Evolutionary conservation across 1,140 invertebrate genomes (phyloP).

Genomic region (Sminthurinus signatus): DNA sequence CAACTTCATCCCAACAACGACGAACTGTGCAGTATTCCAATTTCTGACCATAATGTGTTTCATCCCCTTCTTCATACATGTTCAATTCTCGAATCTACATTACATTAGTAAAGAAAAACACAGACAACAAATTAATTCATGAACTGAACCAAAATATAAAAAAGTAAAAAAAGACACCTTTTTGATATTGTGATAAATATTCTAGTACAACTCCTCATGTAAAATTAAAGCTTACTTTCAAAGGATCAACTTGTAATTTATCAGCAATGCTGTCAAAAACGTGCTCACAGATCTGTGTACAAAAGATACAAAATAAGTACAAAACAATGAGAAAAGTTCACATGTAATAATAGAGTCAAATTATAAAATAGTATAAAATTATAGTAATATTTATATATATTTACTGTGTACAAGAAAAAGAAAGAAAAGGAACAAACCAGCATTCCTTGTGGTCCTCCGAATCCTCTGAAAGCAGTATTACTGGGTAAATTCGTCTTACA

Average conservation of each 20-base stretch:
- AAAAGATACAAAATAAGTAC: too few species aligned
- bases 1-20: slow-evolving; percentile 77
- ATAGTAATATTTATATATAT: too few species aligned
- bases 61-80: slow-evolving; percentile 71
- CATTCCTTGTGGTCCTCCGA: slow-evolving; percentile 86
- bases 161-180: background rate
- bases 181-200: background rate
- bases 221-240: slow-evolving; percentile 45
- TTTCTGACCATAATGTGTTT: slow-evolving; percentile 71
- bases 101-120: background rate
- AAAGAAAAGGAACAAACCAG: too few species aligned
- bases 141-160: too few species aligned
- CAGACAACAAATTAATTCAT: background rate
- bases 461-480: slow-evolving; percentile 85
- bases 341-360: too few species aligned
- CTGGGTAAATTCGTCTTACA: slow-evolving; percentile 82
- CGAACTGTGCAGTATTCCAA: slow-evolving; percentile 67
- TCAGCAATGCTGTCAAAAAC: slow-evolving; percentile 69
- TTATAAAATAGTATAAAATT: too few species aligned
- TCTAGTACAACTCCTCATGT: background rate
- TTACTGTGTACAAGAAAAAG: too few species aligned
- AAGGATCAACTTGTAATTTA: slow-evolving; percentile 56
- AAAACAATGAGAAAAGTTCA: too few species aligned
- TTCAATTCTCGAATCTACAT: slow-evolving; percentile 61
- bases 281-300: slow-evolving; percentile 66